Evolutionary conservation across 1,140 invertebrate species (phyloP), one percentile per base, ranked within the genome.

Genomic region (Spodoptera frugiperda): DNA sequence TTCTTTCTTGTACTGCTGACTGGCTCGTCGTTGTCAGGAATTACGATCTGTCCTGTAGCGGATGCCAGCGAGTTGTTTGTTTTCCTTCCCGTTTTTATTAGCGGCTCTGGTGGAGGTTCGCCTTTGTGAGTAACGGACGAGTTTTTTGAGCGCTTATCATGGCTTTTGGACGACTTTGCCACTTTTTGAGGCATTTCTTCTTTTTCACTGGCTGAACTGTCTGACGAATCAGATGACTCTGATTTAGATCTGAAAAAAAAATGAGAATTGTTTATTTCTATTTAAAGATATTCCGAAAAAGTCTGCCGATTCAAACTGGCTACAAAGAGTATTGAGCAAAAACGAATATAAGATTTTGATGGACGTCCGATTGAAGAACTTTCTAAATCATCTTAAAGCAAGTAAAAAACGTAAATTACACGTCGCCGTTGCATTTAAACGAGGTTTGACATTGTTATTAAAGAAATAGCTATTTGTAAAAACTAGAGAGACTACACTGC

Each of bases 31-130:
- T 88, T 92, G 63, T 94, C 93, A 48, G 97, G 96, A 89, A 98
- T 97, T 21, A 97, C 95, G 71, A 98, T 97, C 86, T 97, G 96
- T 17, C 97, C 97, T 14, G 97, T 97, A 33, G 97, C 96, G 6
- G 97, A 97, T 1, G 97, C 96, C 12, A 98, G 93, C 1, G 97
- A 98, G 91, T 98, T 98, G 87, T 98, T 98, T 2, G 97, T 98
- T 91, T 98, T 97, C 67, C 97, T 93, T 25, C 97, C 97, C 19
- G 96, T 95, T 82, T 95, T 95, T 14, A 94, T 83, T 3, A 94
- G 94, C 19, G 94, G 88, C 59, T 88, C 95, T 84, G 92, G 89
- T 5, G 87, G 84, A 3, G 87, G 89, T 51, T 94, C 95, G 25
- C 94, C 94, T 83, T 95, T 94, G n/a, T 88, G 83, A 33, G 86